Conservation (phyloP, 2,888 invertebrate genomes). For the Lordiphosa fenestrarum region DNA sequence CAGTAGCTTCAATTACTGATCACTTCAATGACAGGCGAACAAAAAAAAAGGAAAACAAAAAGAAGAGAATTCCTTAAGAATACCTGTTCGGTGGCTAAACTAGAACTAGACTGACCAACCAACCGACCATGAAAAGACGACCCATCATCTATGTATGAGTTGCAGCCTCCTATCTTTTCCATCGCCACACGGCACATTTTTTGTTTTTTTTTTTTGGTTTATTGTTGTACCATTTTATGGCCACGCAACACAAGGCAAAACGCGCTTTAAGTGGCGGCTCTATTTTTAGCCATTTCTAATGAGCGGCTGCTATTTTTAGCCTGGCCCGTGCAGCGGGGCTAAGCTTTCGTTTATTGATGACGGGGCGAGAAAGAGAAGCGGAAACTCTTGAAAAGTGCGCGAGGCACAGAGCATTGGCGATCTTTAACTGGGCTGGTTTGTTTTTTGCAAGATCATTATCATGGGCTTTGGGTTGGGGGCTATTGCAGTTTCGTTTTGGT, state of each 20-base stretch:
- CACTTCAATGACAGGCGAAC: too few relatives aligned
- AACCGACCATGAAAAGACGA: too few relatives aligned
- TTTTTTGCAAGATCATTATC: conserved; percentile 69
- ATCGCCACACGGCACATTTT: conserved; percentile 18
- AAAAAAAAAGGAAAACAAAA: too few relatives aligned
- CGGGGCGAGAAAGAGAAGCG: conserved; percentile 6
- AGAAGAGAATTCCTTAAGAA: too few relatives aligned
- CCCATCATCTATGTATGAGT: too few relatives aligned
- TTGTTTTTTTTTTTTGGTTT: conserved; percentile 10
- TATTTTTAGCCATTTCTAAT: conserved; percentile 75
- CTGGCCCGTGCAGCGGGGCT: conserved; percentile 45
- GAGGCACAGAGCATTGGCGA: conserved; percentile 26
- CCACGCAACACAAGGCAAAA: not conserved
- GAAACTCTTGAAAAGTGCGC: conserved; percentile 4
- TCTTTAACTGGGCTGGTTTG: conserved; percentile 25
- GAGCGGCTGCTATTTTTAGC: conserved; percentile 69
- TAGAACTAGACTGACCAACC: too few relatives aligned
- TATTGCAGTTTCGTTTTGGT: conserved; percentile 67
- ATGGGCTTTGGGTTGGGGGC: conserved; percentile 34
- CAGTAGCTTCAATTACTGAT: too few relatives aligned
- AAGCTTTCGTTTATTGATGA: conserved; percentile 42
- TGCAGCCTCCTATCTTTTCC: conserved; percentile 15
- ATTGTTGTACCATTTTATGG: conserved; percentile 1
- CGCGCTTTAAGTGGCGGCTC: conserved; percentile 36
- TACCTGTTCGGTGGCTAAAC: too few relatives aligned